Evolutionary conservation across 2,888 invertebrate genomes (phyloP).

Genomic region (Calliphora vomitoria): DNA sequence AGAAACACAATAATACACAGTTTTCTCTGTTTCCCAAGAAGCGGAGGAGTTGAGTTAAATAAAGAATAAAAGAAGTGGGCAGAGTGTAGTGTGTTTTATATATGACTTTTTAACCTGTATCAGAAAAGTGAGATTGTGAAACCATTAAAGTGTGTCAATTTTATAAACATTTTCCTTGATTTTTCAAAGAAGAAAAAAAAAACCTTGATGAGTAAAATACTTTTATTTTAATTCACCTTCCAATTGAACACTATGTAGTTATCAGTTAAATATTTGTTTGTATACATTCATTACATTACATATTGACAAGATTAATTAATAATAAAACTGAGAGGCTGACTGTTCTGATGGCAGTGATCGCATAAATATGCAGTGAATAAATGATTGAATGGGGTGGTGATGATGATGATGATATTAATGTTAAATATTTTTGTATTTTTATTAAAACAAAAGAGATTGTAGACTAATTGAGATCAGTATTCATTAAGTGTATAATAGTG

Average conservation of each 20-base stretch:
- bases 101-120: constrained; percentile 54
- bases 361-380: constrained; percentile 11
- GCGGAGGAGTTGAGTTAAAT: constrained; percentile 45
- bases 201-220: not conserved
- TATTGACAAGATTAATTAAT: constrained; percentile 39
- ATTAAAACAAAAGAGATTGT: constrained; percentile 18
- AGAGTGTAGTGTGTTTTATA: not conserved
- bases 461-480: constrained; percentile 28
- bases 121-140: constrained; percentile 56
- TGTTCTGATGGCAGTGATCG: not conserved
- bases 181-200: not conserved
- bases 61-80: constrained; percentile 35
- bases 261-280: constrained; percentile 48
- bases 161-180: constrained; percentile 46
- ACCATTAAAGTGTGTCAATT: constrained; percentile 68
- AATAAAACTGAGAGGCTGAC: constrained; percentile 23
- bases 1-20: too few species aligned
- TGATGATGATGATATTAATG: not conserved
- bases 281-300: constrained; percentile 15
- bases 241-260: not conserved
- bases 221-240: constrained; percentile 40
- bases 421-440: constrained; percentile 16
- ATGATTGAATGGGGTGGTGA: not conserved
- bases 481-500: not conserved
- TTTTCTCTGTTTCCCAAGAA: constrained; percentile 13